Evolutionary conservation across 2,113 vertebrate genomes (phyloP).

Genomic region (Pantherophis guttatus): DNA sequence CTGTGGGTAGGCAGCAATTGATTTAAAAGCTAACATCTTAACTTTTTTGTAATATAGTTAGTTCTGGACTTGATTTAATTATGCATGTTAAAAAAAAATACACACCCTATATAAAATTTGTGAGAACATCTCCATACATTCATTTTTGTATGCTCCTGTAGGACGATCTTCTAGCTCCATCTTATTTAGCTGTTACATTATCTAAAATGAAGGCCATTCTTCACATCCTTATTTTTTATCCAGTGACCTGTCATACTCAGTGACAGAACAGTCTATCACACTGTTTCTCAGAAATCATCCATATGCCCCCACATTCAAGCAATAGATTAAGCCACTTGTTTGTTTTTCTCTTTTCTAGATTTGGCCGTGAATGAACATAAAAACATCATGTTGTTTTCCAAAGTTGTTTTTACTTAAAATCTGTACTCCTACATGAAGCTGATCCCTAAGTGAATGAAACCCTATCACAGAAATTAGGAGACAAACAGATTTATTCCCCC

Average conservation of each 20-base stretch:
- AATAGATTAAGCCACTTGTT: conserved; percentile 23
- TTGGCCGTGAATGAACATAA: conserved; percentile 7
- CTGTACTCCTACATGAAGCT: not conserved
- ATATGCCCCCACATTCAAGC: conserved; percentile 14
- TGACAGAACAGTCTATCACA: conserved; percentile 10
- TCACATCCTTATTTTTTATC: not conserved
- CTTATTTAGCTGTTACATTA: not conserved
- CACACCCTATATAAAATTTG: not conserved
- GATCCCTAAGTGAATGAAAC: conserved; percentile 7
- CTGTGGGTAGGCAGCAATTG: not conserved
- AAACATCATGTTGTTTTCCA: not conserved
- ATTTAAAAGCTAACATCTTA: not conserved
- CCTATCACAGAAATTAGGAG: not conserved
- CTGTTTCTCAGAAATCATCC: conserved; percentile 16
- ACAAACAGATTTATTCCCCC: not conserved
- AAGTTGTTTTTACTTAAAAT: conserved; percentile 18
- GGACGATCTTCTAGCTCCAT: not conserved
- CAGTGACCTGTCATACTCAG: not conserved
- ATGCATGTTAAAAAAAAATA: not conserved
- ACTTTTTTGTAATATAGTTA: not conserved
- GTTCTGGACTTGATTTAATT: not conserved
- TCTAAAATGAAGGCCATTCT: not conserved
- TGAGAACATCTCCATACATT: not conserved
- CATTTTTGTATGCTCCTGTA: not conserved
- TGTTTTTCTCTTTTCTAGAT: conserved; percentile 11